Evolutionary conservation across 2,113 vertebrate species (phyloP).

Genomic region (Scytalopus superciliaris): DNA sequence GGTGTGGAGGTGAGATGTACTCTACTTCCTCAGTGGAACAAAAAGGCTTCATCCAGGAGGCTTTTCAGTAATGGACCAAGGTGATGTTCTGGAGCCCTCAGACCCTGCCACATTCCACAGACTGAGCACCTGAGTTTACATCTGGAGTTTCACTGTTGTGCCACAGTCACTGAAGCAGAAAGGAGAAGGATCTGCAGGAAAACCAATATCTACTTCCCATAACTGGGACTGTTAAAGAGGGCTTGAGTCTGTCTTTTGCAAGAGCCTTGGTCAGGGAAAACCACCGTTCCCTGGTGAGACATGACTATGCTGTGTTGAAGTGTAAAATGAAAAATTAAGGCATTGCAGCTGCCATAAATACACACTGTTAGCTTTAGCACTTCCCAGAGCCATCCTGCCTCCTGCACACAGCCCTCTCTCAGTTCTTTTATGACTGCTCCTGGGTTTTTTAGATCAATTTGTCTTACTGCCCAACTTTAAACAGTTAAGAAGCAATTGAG

Average conservation of each 20-base stretch:
- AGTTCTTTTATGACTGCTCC: slow-evolving; percentile 40
- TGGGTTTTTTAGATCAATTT: slow-evolving; percentile 56
- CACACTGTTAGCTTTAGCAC: slow-evolving; percentile 51
- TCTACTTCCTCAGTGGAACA: background rate
- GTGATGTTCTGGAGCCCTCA: background rate
- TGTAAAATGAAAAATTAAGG: slow-evolving; percentile 60
- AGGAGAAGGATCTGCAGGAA: background rate
- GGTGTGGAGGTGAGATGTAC: background rate
- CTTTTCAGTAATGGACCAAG: background rate
- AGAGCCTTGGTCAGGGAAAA: slow-evolving; percentile 12
- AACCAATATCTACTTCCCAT: background rate
- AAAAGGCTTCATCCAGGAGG: background rate
- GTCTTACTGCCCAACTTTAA: slow-evolving; percentile 59
- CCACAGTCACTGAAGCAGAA: background rate
- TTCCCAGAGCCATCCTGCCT: slow-evolving; percentile 40
- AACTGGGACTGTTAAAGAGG: background rate
- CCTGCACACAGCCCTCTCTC: background rate
- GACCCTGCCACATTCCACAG: background rate
- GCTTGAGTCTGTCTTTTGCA: background rate
- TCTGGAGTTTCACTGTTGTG: background rate
- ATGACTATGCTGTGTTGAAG: background rate
- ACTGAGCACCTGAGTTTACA: background rate
- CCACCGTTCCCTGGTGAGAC: background rate
- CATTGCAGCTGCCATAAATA: slow-evolving; percentile 59
- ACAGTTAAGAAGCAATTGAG: slow-evolving; percentile 50